A percentile compares a stretch with the other conserved stretches of the same genome.
Conservation (phyloP, 2,797 vertebrate species). For the Pipistrellus pipistrellus region DNA sequence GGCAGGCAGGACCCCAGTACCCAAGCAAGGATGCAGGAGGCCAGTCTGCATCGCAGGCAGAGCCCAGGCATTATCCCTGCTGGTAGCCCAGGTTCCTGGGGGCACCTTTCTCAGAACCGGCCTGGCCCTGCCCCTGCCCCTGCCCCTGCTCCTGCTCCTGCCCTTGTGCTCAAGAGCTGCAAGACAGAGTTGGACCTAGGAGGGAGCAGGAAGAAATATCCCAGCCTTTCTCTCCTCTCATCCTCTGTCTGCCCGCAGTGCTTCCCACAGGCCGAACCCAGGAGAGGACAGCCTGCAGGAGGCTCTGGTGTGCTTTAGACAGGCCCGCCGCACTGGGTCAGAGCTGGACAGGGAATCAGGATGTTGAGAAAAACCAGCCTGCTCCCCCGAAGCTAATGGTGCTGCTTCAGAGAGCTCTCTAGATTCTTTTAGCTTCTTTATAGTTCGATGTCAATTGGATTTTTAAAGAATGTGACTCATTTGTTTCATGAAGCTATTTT, state of each 20-base stretch:
- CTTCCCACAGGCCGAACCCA: not conserved
- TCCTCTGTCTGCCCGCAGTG: not conserved
- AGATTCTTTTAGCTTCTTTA: not conserved
- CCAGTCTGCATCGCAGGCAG: not conserved
- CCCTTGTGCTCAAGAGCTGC: not conserved
- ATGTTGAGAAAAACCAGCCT: not conserved
- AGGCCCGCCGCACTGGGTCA: not conserved
- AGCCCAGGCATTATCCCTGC: not conserved
- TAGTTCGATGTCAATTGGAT: not conserved
- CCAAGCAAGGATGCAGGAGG: not conserved
- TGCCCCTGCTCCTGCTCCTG: not conserved
- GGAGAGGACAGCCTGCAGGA: not conserved
- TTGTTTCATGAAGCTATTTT: conserved; percentile 29
- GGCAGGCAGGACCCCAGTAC: fast-evolving
- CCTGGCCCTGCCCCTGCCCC: not conserved
- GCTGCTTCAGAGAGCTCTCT: not conserved
- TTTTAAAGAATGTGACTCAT: not conserved
- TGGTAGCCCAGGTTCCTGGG: not conserved
- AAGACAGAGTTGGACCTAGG: not conserved
- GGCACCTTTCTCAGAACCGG: fast-evolving
- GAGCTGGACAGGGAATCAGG: fast-evolving
- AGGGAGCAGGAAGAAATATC: not conserved
- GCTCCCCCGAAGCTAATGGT: not conserved
- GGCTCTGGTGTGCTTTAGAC: fast-evolving
- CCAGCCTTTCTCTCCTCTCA: too few relatives aligned